These are phyloP conservation scores for Apamea crenata DNA, from an alignment of 2,888 invertebrate genomes.

Conservation along the genomic window DNA sequence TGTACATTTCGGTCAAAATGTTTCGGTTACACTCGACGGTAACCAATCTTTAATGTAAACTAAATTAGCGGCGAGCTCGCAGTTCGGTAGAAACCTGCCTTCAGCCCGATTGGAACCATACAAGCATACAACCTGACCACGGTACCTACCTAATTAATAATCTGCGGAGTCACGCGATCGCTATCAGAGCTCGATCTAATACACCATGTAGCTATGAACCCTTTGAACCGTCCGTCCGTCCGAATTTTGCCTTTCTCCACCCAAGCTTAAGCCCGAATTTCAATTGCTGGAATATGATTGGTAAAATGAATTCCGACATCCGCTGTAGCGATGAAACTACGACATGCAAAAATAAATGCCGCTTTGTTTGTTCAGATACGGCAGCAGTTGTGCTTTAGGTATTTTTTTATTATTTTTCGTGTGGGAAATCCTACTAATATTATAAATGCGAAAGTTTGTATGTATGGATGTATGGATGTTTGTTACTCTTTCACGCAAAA, in stretches of 20 bases:
- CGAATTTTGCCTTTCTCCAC: slow-evolving; percentile 1
- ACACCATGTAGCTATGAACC: slow-evolving; percentile 12
- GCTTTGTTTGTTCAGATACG: background rate
- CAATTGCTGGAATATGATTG: background rate
- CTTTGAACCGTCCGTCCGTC: slow-evolving; percentile 13
- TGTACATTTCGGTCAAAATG: background rate
- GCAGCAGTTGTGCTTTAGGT: background rate
- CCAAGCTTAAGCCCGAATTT: background rate
- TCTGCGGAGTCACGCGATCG: slow-evolving; percentile 25
- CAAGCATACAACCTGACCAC: slow-evolving; percentile 18
- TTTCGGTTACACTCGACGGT: background rate
- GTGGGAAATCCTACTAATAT: no score
- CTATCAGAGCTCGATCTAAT: slow-evolving; percentile 28
- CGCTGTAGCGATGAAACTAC: background rate
- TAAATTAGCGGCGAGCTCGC: background rate
- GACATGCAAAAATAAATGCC: slow-evolving; percentile 14
- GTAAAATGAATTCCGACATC: background rate
- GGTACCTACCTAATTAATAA: slow-evolving; percentile 40
- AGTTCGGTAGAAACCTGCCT: background rate
- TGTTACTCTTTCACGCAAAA: no score
- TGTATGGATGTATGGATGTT: no score
- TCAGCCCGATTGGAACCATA: background rate
- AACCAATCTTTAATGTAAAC: background rate
- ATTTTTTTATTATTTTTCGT: background rate
- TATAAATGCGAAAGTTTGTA: no score